Evolutionary conservation across 2,797 vertebrate genomes (phyloP).

Genomic region (Phoeniculus purpureus): DNA sequence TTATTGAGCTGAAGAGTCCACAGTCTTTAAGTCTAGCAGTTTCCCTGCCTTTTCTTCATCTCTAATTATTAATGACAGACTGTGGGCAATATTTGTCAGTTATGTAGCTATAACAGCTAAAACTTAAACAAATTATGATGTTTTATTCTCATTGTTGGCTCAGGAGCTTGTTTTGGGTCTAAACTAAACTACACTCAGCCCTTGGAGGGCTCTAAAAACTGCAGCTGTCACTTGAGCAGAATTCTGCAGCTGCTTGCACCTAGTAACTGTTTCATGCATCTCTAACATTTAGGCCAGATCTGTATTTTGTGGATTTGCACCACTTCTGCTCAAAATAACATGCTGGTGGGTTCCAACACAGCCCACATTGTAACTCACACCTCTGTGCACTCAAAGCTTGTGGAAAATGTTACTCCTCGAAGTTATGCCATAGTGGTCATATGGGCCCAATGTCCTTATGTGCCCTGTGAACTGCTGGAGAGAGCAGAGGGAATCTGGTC

Average conservation of each 20-base stretch:
- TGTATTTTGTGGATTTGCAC: not conserved
- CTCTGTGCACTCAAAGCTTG: not conserved
- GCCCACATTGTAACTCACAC: not conserved
- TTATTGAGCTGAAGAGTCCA: not conserved
- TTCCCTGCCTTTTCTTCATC: not conserved
- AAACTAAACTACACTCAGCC: not conserved
- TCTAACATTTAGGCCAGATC: not conserved
- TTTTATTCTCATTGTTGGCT: conserved; percentile 25
- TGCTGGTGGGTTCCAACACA: not conserved
- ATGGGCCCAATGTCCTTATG: not conserved
- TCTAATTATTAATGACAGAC: conserved; percentile 39
- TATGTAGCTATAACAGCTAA: conserved; percentile 12
- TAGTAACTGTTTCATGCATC: not conserved
- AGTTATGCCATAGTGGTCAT: rapidly evolving
- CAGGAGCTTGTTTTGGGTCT: not conserved
- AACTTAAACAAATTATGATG: conserved; percentile 6
- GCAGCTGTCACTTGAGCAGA: not conserved
- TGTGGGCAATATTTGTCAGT: conserved; percentile 22
- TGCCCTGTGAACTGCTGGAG: not conserved
- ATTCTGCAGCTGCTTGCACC: not conserved
- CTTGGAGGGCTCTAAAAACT: not conserved
- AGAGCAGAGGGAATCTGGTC: not conserved
- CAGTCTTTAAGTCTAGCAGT: not conserved
- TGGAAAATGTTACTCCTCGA: not conserved
- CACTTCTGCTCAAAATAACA: not conserved